Conservation (phyloP, 1,140 invertebrate species). For the Drosophila athabasca region DNA sequence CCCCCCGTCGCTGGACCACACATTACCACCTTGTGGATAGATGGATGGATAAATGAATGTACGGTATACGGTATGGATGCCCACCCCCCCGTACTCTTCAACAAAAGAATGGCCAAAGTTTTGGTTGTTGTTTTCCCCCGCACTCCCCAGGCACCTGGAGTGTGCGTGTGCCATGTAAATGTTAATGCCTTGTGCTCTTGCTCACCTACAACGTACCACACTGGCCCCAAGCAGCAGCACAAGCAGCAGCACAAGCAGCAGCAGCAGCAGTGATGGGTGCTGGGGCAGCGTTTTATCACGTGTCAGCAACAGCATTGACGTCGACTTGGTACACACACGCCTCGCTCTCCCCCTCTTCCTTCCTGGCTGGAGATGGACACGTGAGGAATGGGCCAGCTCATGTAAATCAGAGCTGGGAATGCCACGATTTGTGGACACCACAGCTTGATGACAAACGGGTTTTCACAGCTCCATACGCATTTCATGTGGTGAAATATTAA, state of each 20-base stretch:
- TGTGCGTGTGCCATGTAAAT: constrained; percentile 72
- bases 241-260: not conserved
- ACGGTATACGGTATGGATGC: constrained; percentile 4
- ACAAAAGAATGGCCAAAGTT: constrained; percentile 78
- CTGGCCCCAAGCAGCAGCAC: constrained; percentile 10
- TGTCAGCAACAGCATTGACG: constrained; percentile 76
- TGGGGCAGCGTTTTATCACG: constrained; percentile 77
- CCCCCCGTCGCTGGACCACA: constrained; percentile 38
- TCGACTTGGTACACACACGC: constrained; percentile 56
- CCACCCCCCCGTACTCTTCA: constrained; percentile 17
- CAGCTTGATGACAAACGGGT: constrained; percentile 49
- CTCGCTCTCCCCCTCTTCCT: constrained; percentile 17
- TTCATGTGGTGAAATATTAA: constrained; percentile 4
- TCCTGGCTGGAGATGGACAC: constrained; percentile 50
- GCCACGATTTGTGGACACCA: constrained; percentile 39
- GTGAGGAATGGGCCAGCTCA: constrained; percentile 58
- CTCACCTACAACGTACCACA: constrained; percentile 65
- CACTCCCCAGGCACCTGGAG: constrained; percentile 19
- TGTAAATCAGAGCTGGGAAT: constrained; percentile 56
- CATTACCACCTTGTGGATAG: constrained; percentile 43
- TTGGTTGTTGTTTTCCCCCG: constrained; percentile 64
- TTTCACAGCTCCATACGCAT: constrained; percentile 24
- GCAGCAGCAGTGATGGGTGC: constrained; percentile 25
- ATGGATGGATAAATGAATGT: constrained; percentile 26
- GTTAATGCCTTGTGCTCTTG: constrained; percentile 76